phyloP scores from a whole-genome alignment of 1,140 invertebrate species.

The Euwallacea similis region DNA sequence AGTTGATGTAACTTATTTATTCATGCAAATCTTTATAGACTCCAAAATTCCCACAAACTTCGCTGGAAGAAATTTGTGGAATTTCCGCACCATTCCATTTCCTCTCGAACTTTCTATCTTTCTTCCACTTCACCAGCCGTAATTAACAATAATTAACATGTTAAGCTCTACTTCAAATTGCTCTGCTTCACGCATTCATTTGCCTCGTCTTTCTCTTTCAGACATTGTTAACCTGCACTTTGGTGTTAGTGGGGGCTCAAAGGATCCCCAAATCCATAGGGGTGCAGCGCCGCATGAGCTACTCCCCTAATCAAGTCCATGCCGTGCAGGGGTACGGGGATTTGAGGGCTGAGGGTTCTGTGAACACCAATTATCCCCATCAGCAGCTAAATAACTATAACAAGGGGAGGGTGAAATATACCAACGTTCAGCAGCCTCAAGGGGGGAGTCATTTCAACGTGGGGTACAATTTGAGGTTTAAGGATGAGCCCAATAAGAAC shows the following conservation, averaged over 20 bases:
- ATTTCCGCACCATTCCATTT: background rate
- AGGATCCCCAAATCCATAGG: conserved; percentile 17
- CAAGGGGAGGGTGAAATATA: background rate
- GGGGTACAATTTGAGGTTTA: conserved; percentile 23
- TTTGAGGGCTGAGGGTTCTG: conserved; percentile 12
- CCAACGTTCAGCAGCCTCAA: background rate
- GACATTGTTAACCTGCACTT: conserved; percentile 12
- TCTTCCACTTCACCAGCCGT: background rate
- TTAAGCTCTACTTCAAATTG: conserved; percentile 12
- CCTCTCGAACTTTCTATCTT: conserved; percentile 6
- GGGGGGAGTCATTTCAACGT: conserved; percentile 23
- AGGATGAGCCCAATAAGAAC: background rate
- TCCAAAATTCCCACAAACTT: background rate
- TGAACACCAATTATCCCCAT: conserved; percentile 18
- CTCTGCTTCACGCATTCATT: conserved; percentile 2
- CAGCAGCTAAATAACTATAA: background rate
- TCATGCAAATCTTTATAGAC: background rate
- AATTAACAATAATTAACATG: conserved; percentile 7
- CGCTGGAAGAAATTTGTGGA: background rate
- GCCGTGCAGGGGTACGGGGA: background rate
- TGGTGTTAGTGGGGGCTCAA: conserved; percentile 9
- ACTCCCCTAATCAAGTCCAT: conserved; percentile 11
- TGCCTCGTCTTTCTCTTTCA: conserved; percentile 18
- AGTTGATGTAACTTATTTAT: background rate
- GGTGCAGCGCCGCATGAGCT: conserved; percentile 9